Base-by-base conservation (phyloP, 2,888 invertebrate species). In the Hemaris fuciformis region DNA sequence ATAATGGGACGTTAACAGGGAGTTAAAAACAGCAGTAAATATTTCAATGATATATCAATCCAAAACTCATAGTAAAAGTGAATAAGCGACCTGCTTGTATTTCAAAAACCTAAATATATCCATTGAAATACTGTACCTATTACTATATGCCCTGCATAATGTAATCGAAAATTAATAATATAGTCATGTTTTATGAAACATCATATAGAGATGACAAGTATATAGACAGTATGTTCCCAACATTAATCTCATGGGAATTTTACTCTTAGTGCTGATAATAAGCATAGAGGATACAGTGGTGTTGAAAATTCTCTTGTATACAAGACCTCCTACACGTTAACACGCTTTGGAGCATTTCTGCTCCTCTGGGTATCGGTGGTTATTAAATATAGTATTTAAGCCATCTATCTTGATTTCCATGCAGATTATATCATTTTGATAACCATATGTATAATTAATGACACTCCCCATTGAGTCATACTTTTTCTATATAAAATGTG, bases 401-500 rank as follows among this genome's bases (percentile, higher is more conserved):
- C 38, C 13, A n/a, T 13, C 8, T 48, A 8, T 2, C 15, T n/a
- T 27, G 13, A 7, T 25, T 7, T 15, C 2, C 25, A 25, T 27
- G 7, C 15, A 27, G 7, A 3, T 48, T 3, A 20, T 48, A 48
- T 23, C 15, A 27, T n/a, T n/a, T n/a, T n/a, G n/a, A n/a, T n/a
- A n/a, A n/a, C n/a, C n/a, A n/a, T n/a, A n/a, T n/a, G n/a, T n/a
- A n/a, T n/a, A n/a, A n/a, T n/a, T n/a, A n/a, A n/a, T 53, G 53
- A 15, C 27, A 56, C 20, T 10, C 20, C 34, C 31, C 31, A 15
- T 3, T 8, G 34, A 38, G n/a, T n/a, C n/a, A n/a, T n/a, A n/a
- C n/a, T 22, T 57, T 34, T 56, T 56, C 13, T 38, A 57, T 38
- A 57, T n/a, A n/a, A n/a, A 38, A 57, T 57, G 57, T 13, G n/a